Evolutionary conservation across 1,140 invertebrate species (phyloP).

Genomic region (Drosophila suzukii): DNA sequence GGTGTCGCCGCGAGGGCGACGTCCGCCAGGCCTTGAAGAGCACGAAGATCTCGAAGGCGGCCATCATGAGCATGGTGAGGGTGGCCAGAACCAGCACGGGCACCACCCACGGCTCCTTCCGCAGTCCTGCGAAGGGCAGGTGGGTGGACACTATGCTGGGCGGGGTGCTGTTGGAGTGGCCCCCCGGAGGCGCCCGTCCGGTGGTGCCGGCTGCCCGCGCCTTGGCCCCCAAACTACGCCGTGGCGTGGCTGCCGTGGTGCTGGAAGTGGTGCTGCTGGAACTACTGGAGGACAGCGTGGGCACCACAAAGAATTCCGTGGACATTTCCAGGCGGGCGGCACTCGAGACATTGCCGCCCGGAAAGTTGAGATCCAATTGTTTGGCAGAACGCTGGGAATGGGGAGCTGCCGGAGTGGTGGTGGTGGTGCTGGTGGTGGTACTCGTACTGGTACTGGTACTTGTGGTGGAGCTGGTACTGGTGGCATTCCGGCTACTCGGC

Average conservation of each 20-base stretch:
- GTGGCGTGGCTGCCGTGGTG: slow-evolving; percentile 44
- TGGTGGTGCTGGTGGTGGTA: slow-evolving; percentile 28
- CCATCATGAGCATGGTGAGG: slow-evolving; percentile 91
- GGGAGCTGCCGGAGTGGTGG: slow-evolving; percentile 17
- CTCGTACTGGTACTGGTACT: slow-evolving; percentile 7
- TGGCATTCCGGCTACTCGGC: slow-evolving; percentile 44
- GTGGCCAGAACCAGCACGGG: slow-evolving; percentile 92
- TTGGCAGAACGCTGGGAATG: slow-evolving; percentile 51
- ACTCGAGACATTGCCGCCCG: slow-evolving; percentile 83
- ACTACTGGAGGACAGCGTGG: slow-evolving; percentile 70
- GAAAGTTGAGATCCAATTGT: slow-evolving; percentile 70
- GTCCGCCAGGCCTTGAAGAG: slow-evolving; percentile 93
- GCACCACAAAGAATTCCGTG: slow-evolving; percentile 91
- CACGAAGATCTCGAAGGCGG: slow-evolving; percentile 95
- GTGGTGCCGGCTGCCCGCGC: slow-evolving; percentile 65
- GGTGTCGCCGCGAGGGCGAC: slow-evolving; percentile 92
- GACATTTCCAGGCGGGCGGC: slow-evolving; percentile 89
- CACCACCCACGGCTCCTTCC: slow-evolving; percentile 93
- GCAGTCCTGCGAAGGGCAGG: slow-evolving; percentile 84
- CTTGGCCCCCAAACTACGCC: slow-evolving; percentile 60
- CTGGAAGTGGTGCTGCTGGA: slow-evolving; percentile 28
- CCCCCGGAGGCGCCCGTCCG: slow-evolving; percentile 1
- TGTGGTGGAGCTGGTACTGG: slow-evolving; percentile 20
- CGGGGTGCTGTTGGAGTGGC: slow-evolving; percentile 50
- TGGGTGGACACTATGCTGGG: slow-evolving; percentile 79